Percentiles rank a stretch among this genome's conserved stretches.
Evolutionary conservation across 1,140 invertebrate genomes (phyloP).

Genomic region (Hetaerina americana): DNA sequence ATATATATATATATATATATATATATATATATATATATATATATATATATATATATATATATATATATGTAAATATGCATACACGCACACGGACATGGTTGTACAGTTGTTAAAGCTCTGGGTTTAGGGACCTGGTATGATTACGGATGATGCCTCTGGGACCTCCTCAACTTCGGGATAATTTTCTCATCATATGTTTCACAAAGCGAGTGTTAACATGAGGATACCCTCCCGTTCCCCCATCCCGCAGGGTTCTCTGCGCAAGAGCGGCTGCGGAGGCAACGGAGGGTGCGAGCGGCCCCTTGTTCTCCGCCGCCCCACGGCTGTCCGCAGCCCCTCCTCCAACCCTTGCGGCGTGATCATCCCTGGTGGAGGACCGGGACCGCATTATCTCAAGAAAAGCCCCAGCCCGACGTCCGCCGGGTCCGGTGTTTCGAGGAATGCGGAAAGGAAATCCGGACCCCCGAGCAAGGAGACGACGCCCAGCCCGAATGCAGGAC

Average conservation of each 20-base stretch:
- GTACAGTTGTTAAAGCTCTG: too few relatives aligned
- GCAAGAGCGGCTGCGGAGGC: not conserved
- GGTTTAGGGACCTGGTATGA: too few relatives aligned
- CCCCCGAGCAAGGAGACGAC: not conserved
- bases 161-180: too few relatives aligned
- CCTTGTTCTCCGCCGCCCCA: slow-evolving; percentile 43
- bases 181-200: too few relatives aligned
- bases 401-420: slow-evolving; percentile 61
- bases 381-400: slow-evolving; percentile 73
- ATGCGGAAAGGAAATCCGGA: not conserved
- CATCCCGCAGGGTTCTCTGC: not conserved
- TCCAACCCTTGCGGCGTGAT: not conserved
- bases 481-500: not conserved
- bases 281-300: slow-evolving; percentile 35
- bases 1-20: too few relatives aligned
- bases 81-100: too few relatives aligned
- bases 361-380: slow-evolving; percentile 38
- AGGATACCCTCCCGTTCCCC: not conserved
- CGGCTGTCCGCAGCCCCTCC: slow-evolving; percentile 42
- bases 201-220: not conserved
- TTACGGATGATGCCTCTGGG: too few relatives aligned
- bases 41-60: too few relatives aligned
- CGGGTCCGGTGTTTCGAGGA: not conserved
- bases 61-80: too few relatives aligned
- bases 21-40: too few relatives aligned